Evolutionary conservation across 2,797 vertebrate genomes (phyloP).

Genomic region (Acridotheres tristis): DNA sequence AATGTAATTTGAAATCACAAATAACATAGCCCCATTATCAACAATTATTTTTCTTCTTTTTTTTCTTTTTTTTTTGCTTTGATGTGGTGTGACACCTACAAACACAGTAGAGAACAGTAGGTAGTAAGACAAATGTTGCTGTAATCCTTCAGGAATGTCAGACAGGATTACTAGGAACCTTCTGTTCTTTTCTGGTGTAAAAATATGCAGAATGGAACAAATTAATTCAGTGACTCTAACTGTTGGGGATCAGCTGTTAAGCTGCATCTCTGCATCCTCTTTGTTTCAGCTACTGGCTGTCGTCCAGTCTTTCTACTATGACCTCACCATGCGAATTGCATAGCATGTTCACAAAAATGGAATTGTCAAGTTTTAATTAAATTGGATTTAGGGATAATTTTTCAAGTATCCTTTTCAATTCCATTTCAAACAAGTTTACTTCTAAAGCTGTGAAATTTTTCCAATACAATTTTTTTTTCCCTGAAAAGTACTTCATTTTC

Average conservation of each 20-base stretch:
- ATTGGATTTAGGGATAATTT: background rate
- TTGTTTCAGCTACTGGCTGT: constrained; percentile 6
- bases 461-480: background rate
- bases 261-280: background rate
- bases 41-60: too few relatives aligned
- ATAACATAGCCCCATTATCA: background rate
- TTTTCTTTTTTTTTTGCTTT: background rate
- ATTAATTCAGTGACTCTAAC: background rate
- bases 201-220: constrained; percentile 31
- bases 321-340: background rate
- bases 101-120: background rate
- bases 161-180: background rate
- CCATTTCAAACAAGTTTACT: background rate
- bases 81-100: background rate
- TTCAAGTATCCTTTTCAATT: background rate
- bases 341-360: background rate
- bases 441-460: background rate
- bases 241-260: background rate
- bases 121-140: background rate
- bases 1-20: background rate
- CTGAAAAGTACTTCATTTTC: background rate
- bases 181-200: constrained; percentile 9
- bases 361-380: background rate
- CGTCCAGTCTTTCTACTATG: background rate
- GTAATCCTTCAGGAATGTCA: constrained; percentile 14